A percentile compares a stretch with the other conserved stretches of the same genome.
These are phyloP conservation scores for Calosoma granatense DNA, from an alignment of 1,140 invertebrate species.

Conservation along the genomic window DNA sequence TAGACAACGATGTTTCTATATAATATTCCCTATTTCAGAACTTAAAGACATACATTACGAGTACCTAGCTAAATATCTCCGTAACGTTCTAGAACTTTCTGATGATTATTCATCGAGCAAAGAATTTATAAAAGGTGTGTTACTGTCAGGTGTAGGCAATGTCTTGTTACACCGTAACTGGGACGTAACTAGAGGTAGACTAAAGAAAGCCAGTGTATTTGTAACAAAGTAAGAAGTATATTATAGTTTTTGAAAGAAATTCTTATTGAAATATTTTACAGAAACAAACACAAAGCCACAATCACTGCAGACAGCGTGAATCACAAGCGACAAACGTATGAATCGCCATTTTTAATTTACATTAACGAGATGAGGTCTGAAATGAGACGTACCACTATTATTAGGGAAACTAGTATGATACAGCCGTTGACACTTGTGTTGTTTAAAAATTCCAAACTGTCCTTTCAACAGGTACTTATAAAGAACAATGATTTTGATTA, in stretches of 20 bases:
- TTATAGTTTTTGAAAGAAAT: conserved; percentile 19
- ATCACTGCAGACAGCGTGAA: conserved; percentile 31
- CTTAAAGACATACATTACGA: conserved; percentile 28
- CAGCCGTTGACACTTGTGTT: conserved; percentile 27
- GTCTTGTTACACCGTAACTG: conserved; percentile 26
- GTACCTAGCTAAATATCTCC: conserved; percentile 27
- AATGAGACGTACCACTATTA: conserved; percentile 26
- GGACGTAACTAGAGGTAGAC: conserved; percentile 27
- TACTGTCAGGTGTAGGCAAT: conserved; percentile 29
- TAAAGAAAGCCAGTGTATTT: conserved; percentile 27
- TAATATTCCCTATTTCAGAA: conserved; percentile 27
- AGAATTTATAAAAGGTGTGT: conserved; percentile 29
- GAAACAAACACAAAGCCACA: conserved; percentile 29
- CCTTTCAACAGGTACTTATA: conserved; percentile 22
- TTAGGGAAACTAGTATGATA: conserved; percentile 31
- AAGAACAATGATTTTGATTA: conserved; percentile 11
- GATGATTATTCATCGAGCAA: conserved; percentile 30
- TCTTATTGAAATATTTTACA: too few species aligned
- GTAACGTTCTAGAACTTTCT: conserved; percentile 21
- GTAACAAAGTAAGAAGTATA: conserved; percentile 24
- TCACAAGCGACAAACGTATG: conserved; percentile 21
- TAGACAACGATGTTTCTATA: too few species aligned
- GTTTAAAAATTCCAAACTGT: conserved; percentile 26
- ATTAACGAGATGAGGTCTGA: conserved; percentile 33
- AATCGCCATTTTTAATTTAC: conserved; percentile 28